Evolutionary conservation across 2,888 invertebrate species (phyloP), one percentile per base, ranked within the genome.

Genomic region (Ophioninae sp.): DNA sequence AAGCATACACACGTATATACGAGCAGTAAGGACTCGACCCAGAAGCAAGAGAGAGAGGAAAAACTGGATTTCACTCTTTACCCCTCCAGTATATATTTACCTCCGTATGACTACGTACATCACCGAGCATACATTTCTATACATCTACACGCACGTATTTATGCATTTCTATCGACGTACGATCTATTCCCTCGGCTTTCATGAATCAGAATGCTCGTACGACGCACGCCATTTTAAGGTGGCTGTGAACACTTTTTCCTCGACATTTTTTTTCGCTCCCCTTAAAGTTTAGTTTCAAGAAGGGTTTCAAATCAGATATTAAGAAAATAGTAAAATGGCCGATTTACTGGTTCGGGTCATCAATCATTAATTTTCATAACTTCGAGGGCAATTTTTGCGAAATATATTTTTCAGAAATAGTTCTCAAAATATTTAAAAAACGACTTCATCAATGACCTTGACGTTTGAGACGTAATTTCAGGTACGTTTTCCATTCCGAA

Each of bases 161-260:
- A 77, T 77, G 83, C 64, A 80, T 80, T 83, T 77, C 77, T 81
- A 83, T 83, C 81, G 74, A 80, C 81, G 20, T 51, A 67, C 74
- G 83, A 81, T 83, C 83, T 81, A 78, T 83, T 81, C 81, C 56
- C 74, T 56, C 23, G 51, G 68, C 37, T 68, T 61, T 81, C 71
- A 69, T 77, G 78, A 80, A 83, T 83, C 74, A 79, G 71, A 81
- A 81, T 84, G 65, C 37, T 64, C 37, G 17, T 30, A 56, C 69
- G n/a, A 8, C 9, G 22, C 7, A 44, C 10, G 41, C 56, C 20
- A 71, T 23, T 71, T 67, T n/a, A 20, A 67, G 30, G 30, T 30
- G 30, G 30, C 30, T 2, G 2, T 30, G 30, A 30, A 30, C 30
- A 30, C 30, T 30, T 30, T 30, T 30, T 30, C 30, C 30, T 30